Evolutionary conservation across 1,140 invertebrate species (phyloP), one percentile per base, ranked within the genome.

Genomic region (Laupala kohalensis): DNA sequence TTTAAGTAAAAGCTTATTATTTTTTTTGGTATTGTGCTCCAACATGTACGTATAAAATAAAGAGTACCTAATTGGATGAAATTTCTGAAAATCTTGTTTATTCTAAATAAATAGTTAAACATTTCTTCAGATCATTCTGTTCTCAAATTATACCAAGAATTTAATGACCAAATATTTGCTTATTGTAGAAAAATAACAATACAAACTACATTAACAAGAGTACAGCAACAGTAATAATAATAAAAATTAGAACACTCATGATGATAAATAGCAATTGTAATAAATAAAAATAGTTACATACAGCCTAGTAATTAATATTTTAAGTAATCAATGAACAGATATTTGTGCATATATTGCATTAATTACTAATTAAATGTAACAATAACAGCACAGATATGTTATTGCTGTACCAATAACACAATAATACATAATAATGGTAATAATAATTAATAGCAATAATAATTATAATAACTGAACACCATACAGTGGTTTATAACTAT

Each of bases 401-500:
- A 53, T 53, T 53, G 37, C 37, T 53, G 37, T 53, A 53, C 37
- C 37, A 13, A 53, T 53, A 53, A 53, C 37, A 53, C 37, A 53
- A 53, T 53, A 67, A 68, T 37, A 66, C n/a, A n/a, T n/a, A n/a
- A n/a, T n/a, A n/a, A n/a, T n/a, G n/a, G n/a, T n/a, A n/a, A n/a
- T 29, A 24, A 28, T n/a, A 24, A 29, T 29, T 68, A 29, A 30
- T 68, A 67, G 28, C n/a, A 67, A 67, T 67, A 28, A 29, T 67
- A 27, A 67, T 67, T 27, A 67, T 67, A 9, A 68, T 68, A 68
- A 68, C 67, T 68, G 67, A 68, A 68, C 67, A 68, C 67, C 67
- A 68, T 37, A 68, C 67, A 68, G 28, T 68, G 67, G 67, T n/a
- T 68, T 68, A 68, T 30, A 68, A 68, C 67, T 68, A 29, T n/a